phyloP scores from a whole-genome alignment of 1,140 invertebrate genomes.

The Oscheius sp. region DNA sequence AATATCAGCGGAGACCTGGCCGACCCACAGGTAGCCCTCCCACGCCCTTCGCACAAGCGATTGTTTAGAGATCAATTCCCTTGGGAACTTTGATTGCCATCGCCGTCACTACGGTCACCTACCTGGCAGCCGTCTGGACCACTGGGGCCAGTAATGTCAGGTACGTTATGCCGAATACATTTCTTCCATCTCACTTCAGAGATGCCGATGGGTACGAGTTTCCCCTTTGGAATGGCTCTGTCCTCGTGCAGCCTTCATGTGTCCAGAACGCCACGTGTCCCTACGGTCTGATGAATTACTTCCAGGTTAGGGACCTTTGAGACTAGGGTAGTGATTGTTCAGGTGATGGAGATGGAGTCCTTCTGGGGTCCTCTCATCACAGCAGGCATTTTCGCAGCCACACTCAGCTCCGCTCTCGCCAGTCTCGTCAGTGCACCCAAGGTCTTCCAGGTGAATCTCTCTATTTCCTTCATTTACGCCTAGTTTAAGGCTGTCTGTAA shows the following conservation, averaged over 20 bases:
- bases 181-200: not conserved
- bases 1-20: conserved; percentile 93
- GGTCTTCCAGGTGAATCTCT: conserved; percentile 61
- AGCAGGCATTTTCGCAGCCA: conserved; percentile 92
- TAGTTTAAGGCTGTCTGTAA: conserved; percentile 74
- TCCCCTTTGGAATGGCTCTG: conserved; percentile 11
- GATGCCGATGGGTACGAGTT: conserved; percentile 5
- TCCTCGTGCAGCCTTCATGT: conserved; percentile 45
- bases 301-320: conserved; percentile 64
- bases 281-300: conserved; percentile 78
- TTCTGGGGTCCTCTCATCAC: conserved; percentile 87
- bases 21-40: conserved; percentile 64
- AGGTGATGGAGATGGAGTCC: conserved; percentile 82
- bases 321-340: conserved; percentile 27
- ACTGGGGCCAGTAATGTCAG: conserved; percentile 51
- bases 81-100: conserved; percentile 65
- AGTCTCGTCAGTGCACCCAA: conserved; percentile 91
- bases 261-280: conserved; percentile 63
- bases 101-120: conserved; percentile 62
- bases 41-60: not conserved
- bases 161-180: conserved; percentile 1
- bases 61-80: conserved; percentile 57
- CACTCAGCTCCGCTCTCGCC: conserved; percentile 88
- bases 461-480: not conserved
- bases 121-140: conserved; percentile 61